Base-by-base conservation (phyloP, 92 coral and sea anemone species). In the Paramuricea clavata region DNA sequence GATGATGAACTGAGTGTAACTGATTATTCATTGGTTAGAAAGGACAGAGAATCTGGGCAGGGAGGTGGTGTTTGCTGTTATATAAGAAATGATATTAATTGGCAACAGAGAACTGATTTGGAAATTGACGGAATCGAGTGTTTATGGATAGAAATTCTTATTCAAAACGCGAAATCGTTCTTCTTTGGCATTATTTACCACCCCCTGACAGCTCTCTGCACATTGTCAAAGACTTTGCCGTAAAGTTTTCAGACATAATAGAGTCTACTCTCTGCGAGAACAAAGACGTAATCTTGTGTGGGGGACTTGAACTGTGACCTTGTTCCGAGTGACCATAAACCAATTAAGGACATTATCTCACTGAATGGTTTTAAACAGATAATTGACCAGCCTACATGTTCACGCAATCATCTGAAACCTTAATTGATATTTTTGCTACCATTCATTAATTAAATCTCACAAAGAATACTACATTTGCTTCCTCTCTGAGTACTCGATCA, bases 281-380 rank as follows among this genome's bases (percentile, higher is more conserved):
- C 76, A 72, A 72, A 72, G 77, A 70, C 16, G 77, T 35, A 22
- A 70, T 70, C 6, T 21, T 70, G 36, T 28, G 35, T 70, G 77
- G 77, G 77, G n/a, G 77, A 70, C 50, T 23, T 70, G 36, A 70
- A 70, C 36, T 70, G 77, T 39, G 28, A 70, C 26, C 77, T 70
- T 39, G 21, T 32, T 44, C 44, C 77, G 22, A 70, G 36, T 39
- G 77, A 70, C 77, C 77, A 70, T 35, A 70, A 70, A 28, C 30
- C 77, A 12, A 70, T 70, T 70, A 70, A 70, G 21, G 50, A 70
- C n/a, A 64, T 70, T 36, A 70, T 32, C 6, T 70, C 77, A 36
- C 6, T 70, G 12, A 70, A 70, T 70, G 77, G 77, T 70, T 70
- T 70, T 7, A 70, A 70, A 36, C 77, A 70, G 49, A 36, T 70